Evolutionary conservation across 2,888 invertebrate species (phyloP).

Genomic region (Pristionchus mayeri): DNA sequence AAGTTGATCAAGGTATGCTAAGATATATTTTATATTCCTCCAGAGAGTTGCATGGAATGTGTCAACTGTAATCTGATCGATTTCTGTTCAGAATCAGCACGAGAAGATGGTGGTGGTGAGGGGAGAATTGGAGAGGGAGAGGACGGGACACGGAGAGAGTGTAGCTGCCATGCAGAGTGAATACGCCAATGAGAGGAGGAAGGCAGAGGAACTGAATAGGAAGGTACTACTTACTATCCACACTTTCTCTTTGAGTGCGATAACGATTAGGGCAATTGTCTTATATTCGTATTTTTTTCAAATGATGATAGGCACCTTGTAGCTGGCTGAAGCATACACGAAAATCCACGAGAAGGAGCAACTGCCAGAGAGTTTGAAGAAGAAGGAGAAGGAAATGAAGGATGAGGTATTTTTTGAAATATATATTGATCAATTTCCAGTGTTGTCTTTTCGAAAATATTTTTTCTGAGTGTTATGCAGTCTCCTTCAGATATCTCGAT

Average conservation of each 20-base stretch:
- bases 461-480: background rate
- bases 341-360: slow-evolving; percentile 62
- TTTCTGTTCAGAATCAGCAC: slow-evolving; percentile 51
- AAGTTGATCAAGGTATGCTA: slow-evolving; percentile 51
- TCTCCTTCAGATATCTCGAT: slow-evolving; percentile 9
- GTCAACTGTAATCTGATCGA: too few species aligned
- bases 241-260: too few species aligned
- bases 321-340: slow-evolving; percentile 66
- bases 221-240: too few species aligned
- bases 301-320: too few species aligned
- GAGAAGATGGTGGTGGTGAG: slow-evolving; percentile 83
- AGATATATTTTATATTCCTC: background rate
- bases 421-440: background rate
- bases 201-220: slow-evolving; percentile 85
- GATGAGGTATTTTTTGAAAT: slow-evolving; percentile 79
- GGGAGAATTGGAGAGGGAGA: slow-evolving; percentile 87
- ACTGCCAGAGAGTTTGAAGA: slow-evolving; percentile 54
- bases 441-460: background rate
- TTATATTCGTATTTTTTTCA: too few species aligned
- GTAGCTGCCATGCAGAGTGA: slow-evolving; percentile 87
- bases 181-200: slow-evolving; percentile 84
- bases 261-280: too few species aligned
- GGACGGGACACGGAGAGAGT: slow-evolving; percentile 85
- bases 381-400: slow-evolving; percentile 81
- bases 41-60: background rate